Evolutionary conservation across 1,140 invertebrate species (phyloP).

Genomic region (Pectinophora gossypiella): DNA sequence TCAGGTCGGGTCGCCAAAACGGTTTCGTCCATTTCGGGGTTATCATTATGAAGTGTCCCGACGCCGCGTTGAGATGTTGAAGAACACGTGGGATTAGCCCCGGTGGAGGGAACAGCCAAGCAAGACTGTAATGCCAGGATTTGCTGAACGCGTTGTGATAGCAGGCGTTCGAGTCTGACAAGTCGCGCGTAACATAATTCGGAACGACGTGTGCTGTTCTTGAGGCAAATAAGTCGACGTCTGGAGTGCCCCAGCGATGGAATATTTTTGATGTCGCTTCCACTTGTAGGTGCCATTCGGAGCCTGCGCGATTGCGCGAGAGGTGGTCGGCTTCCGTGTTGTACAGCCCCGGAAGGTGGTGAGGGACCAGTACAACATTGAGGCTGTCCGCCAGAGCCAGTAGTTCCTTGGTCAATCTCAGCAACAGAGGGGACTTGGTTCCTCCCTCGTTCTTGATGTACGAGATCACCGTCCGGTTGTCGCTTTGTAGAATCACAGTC

Average conservation of each 20-base stretch:
- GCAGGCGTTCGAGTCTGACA: slow-evolving; percentile 31
- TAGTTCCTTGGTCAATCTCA: slow-evolving; percentile 32
- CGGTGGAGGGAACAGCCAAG: slow-evolving; percentile 37
- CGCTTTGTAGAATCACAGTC: slow-evolving; percentile 31
- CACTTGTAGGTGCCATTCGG: slow-evolving; percentile 30
- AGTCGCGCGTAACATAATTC: slow-evolving; percentile 34
- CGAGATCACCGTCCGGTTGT: slow-evolving; percentile 40
- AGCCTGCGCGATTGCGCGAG: slow-evolving; percentile 16
- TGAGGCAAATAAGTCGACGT: slow-evolving; percentile 43
- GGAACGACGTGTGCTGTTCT: slow-evolving; percentile 27
- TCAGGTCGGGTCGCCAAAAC: slow-evolving; percentile 24
- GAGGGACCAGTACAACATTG: slow-evolving; percentile 30
- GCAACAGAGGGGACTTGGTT: slow-evolving; percentile 30
- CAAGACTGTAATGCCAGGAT: slow-evolving; percentile 36
- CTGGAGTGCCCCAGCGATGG: slow-evolving; percentile 28
- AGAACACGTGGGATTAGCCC: slow-evolving; percentile 36
- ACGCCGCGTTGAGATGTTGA: slow-evolving; percentile 33
- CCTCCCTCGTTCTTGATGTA: slow-evolving; percentile 47
- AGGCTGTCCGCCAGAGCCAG: slow-evolving; percentile 28
- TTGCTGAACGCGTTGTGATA: slow-evolving; percentile 48
- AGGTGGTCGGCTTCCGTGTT: slow-evolving; percentile 32
- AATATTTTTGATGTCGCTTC: slow-evolving; percentile 19
- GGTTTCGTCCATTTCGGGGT: slow-evolving; percentile 25
- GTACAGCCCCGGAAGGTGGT: slow-evolving; percentile 23
- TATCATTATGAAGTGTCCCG: slow-evolving; percentile 23